Evolutionary conservation across 2,113 vertebrate species (phyloP).

Genomic region (Sterrhoptilus dennistouni): DNA sequence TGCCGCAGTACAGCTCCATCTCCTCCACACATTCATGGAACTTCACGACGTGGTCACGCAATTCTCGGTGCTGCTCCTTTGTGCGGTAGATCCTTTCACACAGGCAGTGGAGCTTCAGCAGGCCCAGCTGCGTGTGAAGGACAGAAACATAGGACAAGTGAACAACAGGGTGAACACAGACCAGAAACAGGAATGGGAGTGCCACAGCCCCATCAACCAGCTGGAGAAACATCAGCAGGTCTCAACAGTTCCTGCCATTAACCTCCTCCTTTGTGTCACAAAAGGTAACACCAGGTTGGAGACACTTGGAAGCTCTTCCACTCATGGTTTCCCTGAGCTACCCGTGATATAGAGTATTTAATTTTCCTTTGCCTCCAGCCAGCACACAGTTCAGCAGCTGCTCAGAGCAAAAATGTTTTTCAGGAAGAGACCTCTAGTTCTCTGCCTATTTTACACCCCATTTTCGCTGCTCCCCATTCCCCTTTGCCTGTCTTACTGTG

Average conservation of each 20-base stretch:
- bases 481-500: background rate
- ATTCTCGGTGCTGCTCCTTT: slow-evolving; percentile 84
- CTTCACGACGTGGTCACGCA: slow-evolving; percentile 92
- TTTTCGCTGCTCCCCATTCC: background rate
- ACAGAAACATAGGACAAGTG: background rate
- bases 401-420: background rate
- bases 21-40: slow-evolving; percentile 98
- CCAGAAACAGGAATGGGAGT: background rate
- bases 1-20: slow-evolving; percentile 96
- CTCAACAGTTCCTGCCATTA: background rate
- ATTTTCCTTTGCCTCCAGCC: background rate
- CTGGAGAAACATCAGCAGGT: background rate
- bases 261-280: background rate
- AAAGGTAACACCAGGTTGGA: background rate
- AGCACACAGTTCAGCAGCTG: background rate
- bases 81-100: slow-evolving; percentile 87
- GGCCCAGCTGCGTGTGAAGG: slow-evolving; percentile 77
- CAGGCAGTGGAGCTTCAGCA: slow-evolving; percentile 91
- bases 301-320: background rate
- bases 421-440: background rate
- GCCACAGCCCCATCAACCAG: background rate
- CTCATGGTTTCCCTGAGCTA: background rate
- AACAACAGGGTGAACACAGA: background rate
- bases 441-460: background rate
- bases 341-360: background rate